These are phyloP conservation scores for Cryptocephalus moraei DNA, from an alignment of 2,888 invertebrate species.

Conservation along the genomic window DNA sequence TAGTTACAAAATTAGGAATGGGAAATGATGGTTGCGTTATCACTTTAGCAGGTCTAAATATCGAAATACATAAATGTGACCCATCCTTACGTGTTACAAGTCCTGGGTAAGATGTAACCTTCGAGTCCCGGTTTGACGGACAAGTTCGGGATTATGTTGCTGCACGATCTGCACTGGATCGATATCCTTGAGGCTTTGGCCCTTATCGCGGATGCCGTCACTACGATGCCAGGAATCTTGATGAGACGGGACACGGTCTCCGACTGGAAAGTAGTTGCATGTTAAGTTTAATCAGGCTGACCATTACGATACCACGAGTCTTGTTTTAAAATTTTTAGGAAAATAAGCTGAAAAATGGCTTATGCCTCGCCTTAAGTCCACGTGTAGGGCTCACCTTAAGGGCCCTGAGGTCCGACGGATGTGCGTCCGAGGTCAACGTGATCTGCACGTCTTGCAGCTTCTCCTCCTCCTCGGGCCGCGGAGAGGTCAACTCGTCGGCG, in stretches of 20 bases:
- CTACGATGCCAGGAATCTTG: conserved; percentile 92
- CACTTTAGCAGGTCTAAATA: too few relatives aligned
- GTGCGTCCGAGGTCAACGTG: conserved; percentile 72
- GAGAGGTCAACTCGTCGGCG: conserved; percentile 92
- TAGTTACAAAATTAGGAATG: too few relatives aligned
- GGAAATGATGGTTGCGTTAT: too few relatives aligned
- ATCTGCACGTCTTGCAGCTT: conserved; percentile 88
- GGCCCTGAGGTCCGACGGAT: conserved; percentile 71
- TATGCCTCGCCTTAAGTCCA: too few relatives aligned
- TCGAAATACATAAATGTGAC: neutral
- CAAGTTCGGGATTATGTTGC: conserved; percentile 79
- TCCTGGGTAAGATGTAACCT: conserved; percentile 89
- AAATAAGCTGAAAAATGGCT: too few relatives aligned
- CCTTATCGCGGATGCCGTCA: conserved; percentile 87
- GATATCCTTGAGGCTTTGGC: conserved; percentile 93
- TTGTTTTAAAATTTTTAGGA: too few relatives aligned
- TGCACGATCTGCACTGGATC: conserved; percentile 91
- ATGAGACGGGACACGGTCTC: conserved; percentile 87
- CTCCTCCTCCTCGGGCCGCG: conserved; percentile 83
- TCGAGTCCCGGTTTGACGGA: conserved; percentile 91
- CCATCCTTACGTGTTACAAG: conserved; percentile 74
- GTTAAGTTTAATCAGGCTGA: neutral
- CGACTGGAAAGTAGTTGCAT: conserved; percentile 49
- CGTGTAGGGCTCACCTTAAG: too few relatives aligned
- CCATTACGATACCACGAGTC: too few relatives aligned